A percentile compares a stretch with the other conserved stretches of the same genome.
phyloP scores from a whole-genome alignment of 2,113 vertebrate genomes.

The Bufo bufo region DNA sequence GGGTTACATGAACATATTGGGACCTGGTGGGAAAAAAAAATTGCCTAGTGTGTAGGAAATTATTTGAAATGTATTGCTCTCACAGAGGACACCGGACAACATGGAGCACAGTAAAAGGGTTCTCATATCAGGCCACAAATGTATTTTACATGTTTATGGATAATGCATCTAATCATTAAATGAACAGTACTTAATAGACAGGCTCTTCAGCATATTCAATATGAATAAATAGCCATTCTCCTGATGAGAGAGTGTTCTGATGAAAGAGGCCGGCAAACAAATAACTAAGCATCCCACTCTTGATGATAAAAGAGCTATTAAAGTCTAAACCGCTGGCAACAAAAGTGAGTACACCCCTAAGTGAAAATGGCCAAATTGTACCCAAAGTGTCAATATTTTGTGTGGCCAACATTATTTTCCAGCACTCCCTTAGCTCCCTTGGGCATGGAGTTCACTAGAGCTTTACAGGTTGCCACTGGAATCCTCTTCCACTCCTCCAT shows the following conservation, averaged over 20 bases:
- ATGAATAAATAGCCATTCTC: not conserved
- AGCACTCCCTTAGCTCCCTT: too few relatives aligned
- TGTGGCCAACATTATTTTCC: too few relatives aligned
- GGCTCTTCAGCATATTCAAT: not conserved
- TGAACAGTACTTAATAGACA: not conserved
- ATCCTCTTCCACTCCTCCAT: too few relatives aligned
- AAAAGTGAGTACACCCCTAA: too few relatives aligned
- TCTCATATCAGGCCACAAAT: not conserved
- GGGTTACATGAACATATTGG: not conserved
- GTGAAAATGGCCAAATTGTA: too few relatives aligned
- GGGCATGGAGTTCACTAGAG: too few relatives aligned
- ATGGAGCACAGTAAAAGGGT: not conserved
- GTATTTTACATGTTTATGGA: not conserved
- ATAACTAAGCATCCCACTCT: too few relatives aligned
- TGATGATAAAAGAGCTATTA: too few relatives aligned
- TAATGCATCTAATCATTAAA: not conserved
- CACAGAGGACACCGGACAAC: not conserved
- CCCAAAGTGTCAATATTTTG: too few relatives aligned
- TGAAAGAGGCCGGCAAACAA: not conserved
- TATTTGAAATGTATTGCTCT: not conserved
- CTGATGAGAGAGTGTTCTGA: not conserved
- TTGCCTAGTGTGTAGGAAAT: not conserved
- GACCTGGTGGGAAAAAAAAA: not conserved
- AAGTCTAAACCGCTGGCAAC: too few relatives aligned
- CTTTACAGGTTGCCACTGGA: too few relatives aligned